Evolutionary conservation across 2,888 invertebrate genomes (phyloP), one percentile per base, ranked within the genome.

Genomic region (Notocelia uddmanniana): DNA sequence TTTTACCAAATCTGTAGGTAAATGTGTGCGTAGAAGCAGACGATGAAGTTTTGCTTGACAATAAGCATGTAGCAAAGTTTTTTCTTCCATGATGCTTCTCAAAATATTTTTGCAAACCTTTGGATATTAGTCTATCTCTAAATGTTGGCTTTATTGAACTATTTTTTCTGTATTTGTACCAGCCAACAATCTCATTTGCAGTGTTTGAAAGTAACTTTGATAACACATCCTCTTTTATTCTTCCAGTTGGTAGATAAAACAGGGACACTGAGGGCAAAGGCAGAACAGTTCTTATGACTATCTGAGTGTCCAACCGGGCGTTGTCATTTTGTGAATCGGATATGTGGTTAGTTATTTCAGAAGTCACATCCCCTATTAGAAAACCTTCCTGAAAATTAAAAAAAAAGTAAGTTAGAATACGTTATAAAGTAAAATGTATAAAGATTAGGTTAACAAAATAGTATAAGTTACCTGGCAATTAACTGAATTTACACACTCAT

Each of bases 321-420:
- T 95, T 94, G 80, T 95, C 94, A 79, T 95, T 95, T 74, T 96
- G 95, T 18, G 95, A 94, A 83, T 96, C 96, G 5, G 96, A 96
- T 82, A 96, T 95, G 70, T 95, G 95, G 84, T 95, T 95, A 6
- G 95, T 95, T 78, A 96, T 94, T 86, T 94, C 95, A 57, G 95
- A 94, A 55, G 95, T 91, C 15, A 95, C 92, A 80, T 96, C 95
- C 13, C 96, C 96, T 55, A 96, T 89, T 37, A 96, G 90, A 83
- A 96, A 96, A 15, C 96, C 96, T 82, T 94, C 94, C 94, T 94
- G 85, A 68, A 89, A 87, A 69, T 23, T 57, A 48, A 74, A 76
- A 26, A 70, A 3, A 1, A 15, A 10, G 58, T 52, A 37, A 31
- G 26, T 0, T 37, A 11, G 9, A 75, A 73, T 62, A 52, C 70